These are phyloP conservation scores for Hydrozoanthus gracilis DNA, from an alignment of 92 coral and sea anemone genomes.

Conservation along the genomic window DNA sequence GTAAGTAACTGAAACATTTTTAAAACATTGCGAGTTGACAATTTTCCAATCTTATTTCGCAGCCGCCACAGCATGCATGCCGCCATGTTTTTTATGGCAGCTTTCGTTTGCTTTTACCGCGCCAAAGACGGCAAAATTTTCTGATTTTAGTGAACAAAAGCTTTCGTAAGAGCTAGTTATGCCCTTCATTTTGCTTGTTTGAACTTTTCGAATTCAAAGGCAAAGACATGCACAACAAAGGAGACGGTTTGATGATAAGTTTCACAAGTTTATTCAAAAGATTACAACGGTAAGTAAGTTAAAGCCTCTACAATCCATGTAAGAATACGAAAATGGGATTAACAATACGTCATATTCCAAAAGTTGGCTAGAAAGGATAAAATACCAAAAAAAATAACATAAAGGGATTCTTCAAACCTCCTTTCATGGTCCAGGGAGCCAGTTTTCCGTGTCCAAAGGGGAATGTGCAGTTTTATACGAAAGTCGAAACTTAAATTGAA, in stretches of 20 bases:
- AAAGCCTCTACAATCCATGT: constrained; percentile 49
- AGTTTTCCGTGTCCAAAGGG: too few species aligned
- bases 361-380: too few species aligned
- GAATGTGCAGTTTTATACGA: too few species aligned
- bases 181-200: background rate
- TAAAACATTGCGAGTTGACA: background rate
- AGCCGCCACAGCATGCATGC: background rate
- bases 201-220: constrained; percentile 8
- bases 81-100: background rate
- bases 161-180: background rate
- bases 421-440: too few species aligned
- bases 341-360: too few species aligned
- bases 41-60: background rate
- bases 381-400: too few species aligned
- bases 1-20: background rate
- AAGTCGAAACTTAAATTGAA: too few species aligned
- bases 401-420: too few species aligned
- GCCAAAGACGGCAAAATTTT: background rate
- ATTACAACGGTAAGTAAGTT: constrained; percentile 87
- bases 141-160: too few species aligned
- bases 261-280: constrained; percentile 89
- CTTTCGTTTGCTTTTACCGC: background rate
- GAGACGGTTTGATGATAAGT: constrained; percentile 83
- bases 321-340: constrained; percentile 12
- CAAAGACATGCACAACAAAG: constrained; percentile 41